Conservation (phyloP, 2,888 invertebrate genomes). For the Cinara cedri region DNA sequence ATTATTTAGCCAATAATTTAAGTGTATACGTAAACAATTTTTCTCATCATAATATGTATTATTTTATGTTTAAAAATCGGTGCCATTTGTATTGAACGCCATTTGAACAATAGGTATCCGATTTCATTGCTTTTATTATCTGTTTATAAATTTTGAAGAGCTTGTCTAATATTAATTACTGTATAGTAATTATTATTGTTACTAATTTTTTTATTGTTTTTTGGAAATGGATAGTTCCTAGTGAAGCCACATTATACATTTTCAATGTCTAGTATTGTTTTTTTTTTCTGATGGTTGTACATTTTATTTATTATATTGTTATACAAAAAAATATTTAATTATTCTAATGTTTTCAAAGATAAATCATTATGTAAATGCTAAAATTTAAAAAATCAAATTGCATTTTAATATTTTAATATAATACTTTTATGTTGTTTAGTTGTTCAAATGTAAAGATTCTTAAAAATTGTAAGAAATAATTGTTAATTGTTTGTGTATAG, state of each 20-base stretch:
- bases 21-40: constrained; percentile 54
- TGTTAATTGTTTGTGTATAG: constrained; percentile 50
- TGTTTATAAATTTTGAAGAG: constrained; percentile 54
- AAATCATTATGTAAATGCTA: constrained; percentile 29
- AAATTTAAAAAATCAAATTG: constrained; percentile 26
- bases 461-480: constrained; percentile 33
- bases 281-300: constrained; percentile 14
- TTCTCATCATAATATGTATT: constrained; percentile 50
- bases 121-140: constrained; percentile 55
- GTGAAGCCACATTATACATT: constrained; percentile 40
- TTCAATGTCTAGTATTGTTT: background rate
- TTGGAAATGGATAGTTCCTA: constrained; percentile 46
- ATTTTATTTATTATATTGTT: background rate
- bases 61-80: constrained; percentile 53
- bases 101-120: constrained; percentile 55
- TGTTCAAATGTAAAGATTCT: constrained; percentile 29
- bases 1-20: constrained; percentile 55
- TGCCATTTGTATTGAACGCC: constrained; percentile 52
- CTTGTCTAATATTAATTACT: constrained; percentile 53
- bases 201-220: constrained; percentile 22
- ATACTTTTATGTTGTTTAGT: constrained; percentile 41
- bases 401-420: constrained; percentile 39
- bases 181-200: constrained; percentile 49
- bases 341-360: constrained; percentile 18
- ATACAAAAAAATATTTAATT: background rate